Evolutionary conservation across 2,888 invertebrate genomes (phyloP), one percentile per base, ranked within the genome.

Genomic region (Melanostoma scalare): DNA sequence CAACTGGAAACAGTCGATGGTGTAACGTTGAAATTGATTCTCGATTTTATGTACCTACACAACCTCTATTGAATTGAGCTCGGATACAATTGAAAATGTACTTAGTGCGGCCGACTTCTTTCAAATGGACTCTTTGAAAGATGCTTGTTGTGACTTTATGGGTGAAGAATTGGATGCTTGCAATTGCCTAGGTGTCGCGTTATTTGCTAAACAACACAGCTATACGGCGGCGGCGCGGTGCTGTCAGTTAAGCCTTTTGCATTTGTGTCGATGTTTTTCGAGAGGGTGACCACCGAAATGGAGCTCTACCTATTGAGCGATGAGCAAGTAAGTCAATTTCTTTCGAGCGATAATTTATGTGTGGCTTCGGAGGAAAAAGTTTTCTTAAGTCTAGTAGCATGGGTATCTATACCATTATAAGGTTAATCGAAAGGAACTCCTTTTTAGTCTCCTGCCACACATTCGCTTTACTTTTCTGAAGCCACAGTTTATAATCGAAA

Each of bases 91-190:
- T 4, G 63, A 63, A n/a, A 50, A 35, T 38, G 63, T 63, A 0
- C 2, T 63, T 6, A 63, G 63, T 3, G 63, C 63, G 2, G 48
- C 63, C 8, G 63, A 63, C 35, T 63, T 73, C 3, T 50, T 73
- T 36, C 73, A 33, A 38, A 33, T 73, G 55, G 44, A 73, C 0
- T 10, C 6, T 10, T 36, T 73, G 6, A 48, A 55, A 10, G 36
- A 9, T 4, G 55, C 73, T 6, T 77, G 72, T n/a, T 77, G 77
- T 8, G 71, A 77, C 3, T 77, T 63, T 6, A 44, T 72, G 61
- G 50, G 35, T 4, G 50, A 72, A 2, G 20, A 63, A 6, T 40
- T 77, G 35, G 63, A 71, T 48, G 31, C 56, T 0, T 40, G n/a
- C 4, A 77, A 77, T 20, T 77, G 77, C 10, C 36, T 71, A 50